Evolutionary conservation across 1,140 invertebrate species (phyloP).

Genomic region (Notospermus geniculatus): DNA sequence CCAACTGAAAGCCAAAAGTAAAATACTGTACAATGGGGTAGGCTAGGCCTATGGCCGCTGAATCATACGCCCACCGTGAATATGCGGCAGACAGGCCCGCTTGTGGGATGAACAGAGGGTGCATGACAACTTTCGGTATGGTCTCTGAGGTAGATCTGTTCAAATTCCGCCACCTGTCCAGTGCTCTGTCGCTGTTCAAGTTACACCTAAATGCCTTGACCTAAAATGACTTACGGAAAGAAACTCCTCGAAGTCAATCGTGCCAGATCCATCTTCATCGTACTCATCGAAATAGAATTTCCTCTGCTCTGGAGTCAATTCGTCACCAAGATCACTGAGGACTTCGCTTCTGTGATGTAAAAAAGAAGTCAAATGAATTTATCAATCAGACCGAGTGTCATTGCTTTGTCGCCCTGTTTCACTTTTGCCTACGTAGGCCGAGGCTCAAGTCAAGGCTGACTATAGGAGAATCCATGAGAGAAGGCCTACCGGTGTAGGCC

Average conservation of each 20-base stretch:
- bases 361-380: not conserved
- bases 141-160: not conserved
- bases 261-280: not conserved
- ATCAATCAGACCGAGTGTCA: too few relatives aligned
- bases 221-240: not conserved
- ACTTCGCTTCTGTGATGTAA: not conserved
- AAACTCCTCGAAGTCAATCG: slow-evolving; percentile 1
- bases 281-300: not conserved
- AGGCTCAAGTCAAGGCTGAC: too few relatives aligned
- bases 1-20: not conserved
- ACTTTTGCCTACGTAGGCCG: too few relatives aligned
- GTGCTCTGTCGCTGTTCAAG: not conserved
- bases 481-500: too few relatives aligned
- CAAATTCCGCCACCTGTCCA: not conserved
- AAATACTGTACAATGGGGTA: slow-evolving; percentile 1
- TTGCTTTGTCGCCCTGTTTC: too few relatives aligned
- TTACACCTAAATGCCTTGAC: not conserved
- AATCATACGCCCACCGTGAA: too few relatives aligned
- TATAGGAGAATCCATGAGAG: too few relatives aligned
- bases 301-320: not conserved
- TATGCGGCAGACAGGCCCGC: not conserved
- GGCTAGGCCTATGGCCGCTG: not conserved
- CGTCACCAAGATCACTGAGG: not conserved
- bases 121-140: not conserved
- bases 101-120: not conserved